A percentile compares a stretch with the other conserved stretches of the same genome.
phyloP scores from a whole-genome alignment of 2,888 invertebrate species.

The Eupithecia inturbata region DNA sequence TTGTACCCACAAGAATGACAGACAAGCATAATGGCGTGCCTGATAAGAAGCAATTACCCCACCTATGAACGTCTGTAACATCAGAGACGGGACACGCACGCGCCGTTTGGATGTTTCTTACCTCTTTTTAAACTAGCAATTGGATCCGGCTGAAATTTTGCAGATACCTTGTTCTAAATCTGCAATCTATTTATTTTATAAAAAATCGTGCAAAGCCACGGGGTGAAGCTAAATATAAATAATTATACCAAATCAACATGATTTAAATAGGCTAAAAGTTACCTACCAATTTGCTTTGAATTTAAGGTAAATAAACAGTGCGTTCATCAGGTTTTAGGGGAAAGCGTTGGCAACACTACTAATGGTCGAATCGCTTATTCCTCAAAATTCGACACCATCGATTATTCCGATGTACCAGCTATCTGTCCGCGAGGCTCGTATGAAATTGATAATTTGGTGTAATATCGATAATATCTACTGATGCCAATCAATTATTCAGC shows the following conservation, averaged over 20 bases:
- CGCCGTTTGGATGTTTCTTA: no score
- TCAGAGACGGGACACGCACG: no score
- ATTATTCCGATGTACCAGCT: conserved; percentile 47
- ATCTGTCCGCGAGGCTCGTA: conserved; percentile 45
- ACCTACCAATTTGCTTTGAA: no score
- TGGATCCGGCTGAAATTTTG: no score
- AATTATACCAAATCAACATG: neutral
- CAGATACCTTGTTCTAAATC: no score
- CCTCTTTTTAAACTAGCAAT: no score
- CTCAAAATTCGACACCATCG: conserved; percentile 66
- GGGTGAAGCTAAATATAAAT: neutral
- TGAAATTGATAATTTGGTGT: conserved; percentile 35
- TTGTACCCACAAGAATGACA: no score
- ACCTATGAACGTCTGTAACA: no score
- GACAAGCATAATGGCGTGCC: no score
- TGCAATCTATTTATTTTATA: no score
- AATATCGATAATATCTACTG: conserved; percentile 7
- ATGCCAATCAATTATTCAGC: conserved; percentile 27
- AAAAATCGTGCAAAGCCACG: no score
- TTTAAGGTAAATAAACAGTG: neutral
- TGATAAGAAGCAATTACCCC: no score
- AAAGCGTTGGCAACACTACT: conserved; percentile 45
- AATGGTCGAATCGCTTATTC: conserved; percentile 63
- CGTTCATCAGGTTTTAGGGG: neutral
- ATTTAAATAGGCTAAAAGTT: neutral